Percentiles rank a stretch among this genome's conserved stretches.
Evolutionary conservation across 2,888 invertebrate species (phyloP).

Genomic region (Cerastis rubricosa): DNA sequence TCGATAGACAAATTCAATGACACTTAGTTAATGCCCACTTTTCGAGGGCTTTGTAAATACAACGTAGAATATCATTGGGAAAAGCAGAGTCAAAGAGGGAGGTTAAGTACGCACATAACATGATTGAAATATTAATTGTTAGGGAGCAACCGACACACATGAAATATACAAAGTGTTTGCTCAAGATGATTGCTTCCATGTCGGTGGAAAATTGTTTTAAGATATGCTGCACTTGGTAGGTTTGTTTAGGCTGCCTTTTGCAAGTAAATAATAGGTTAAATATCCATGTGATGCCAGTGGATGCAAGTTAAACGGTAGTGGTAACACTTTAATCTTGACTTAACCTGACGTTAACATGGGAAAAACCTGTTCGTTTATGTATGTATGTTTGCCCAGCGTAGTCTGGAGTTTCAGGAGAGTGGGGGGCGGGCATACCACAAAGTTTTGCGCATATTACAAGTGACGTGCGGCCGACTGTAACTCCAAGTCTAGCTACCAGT

Average conservation of each 20-base stretch:
- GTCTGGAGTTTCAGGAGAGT: neutral
- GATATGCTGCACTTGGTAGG: neutral
- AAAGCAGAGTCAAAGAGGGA: neutral
- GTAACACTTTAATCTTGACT: neutral
- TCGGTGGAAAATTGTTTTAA: neutral
- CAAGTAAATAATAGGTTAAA: neutral
- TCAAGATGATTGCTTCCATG: conserved; percentile 11
- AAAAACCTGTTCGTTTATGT: neutral
- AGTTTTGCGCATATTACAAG: neutral
- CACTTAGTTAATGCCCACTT: neutral
- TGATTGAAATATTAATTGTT: conserved; percentile 29
- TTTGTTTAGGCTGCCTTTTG: neutral
- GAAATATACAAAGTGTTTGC: neutral
- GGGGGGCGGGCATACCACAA: neutral
- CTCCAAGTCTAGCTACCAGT: neutral
- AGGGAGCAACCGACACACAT: neutral
- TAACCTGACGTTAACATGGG: neutral
- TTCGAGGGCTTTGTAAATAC: neutral
- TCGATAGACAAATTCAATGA: neutral
- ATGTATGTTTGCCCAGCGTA: neutral
- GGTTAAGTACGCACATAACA: neutral
- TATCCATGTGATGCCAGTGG: neutral
- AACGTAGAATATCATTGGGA: neutral
- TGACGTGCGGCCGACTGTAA: neutral
- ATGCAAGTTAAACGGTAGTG: neutral